Conservation (phyloP, 2,113 vertebrate species). For the Nothocercus julius region DNA sequence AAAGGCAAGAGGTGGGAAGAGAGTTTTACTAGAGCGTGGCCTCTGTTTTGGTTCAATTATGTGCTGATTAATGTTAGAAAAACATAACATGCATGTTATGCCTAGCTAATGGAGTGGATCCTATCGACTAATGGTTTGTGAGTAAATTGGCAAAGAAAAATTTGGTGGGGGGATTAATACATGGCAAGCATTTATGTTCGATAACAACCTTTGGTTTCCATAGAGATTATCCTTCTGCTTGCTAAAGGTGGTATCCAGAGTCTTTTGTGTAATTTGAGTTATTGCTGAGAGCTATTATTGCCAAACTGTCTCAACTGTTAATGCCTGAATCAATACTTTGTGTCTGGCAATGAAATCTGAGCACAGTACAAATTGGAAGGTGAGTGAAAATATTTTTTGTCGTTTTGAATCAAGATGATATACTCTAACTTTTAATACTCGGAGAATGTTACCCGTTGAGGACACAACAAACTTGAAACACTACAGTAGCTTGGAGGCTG, state of each 20-base stretch:
- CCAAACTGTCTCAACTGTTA: not conserved
- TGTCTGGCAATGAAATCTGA: not conserved
- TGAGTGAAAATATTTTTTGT: not conserved
- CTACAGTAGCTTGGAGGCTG: not conserved
- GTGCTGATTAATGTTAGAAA: not conserved
- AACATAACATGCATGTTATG: not conserved
- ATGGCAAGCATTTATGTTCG: constrained; percentile 26
- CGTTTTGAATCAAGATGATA: not conserved
- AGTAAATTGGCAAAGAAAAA: not conserved
- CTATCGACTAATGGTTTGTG: not conserved
- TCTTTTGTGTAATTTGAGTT: constrained; percentile 13
- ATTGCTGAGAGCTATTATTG: constrained; percentile 20
- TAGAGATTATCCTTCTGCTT: not conserved
- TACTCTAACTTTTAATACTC: not conserved
- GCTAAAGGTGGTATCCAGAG: constrained; percentile 20
- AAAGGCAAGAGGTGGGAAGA: not conserved
- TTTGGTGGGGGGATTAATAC: not conserved
- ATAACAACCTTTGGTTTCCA: constrained; percentile 29
- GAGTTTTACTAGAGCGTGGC: not conserved
- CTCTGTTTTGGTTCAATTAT: not conserved
- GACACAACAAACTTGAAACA: not conserved
- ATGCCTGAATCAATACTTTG: not conserved
- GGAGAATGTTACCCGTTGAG: not conserved
- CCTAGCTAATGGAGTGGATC: not conserved
- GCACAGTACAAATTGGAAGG: not conserved